These are phyloP conservation scores for Dione vanillae DNA, from an alignment of 2,888 invertebrate species.

Conservation along the genomic window DNA sequence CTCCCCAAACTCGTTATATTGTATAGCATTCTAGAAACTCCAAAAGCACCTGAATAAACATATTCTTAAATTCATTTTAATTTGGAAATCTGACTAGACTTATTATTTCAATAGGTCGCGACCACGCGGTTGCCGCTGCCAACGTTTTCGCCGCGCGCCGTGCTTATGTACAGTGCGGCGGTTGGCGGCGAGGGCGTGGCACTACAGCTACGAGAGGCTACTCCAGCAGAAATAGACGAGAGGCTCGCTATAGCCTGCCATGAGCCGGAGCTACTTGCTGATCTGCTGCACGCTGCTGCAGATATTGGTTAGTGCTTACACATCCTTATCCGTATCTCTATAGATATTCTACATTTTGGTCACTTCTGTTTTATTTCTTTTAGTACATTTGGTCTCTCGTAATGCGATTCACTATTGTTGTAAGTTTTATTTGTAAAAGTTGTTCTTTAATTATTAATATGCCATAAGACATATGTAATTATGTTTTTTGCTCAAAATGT, in stretches of 20 bases:
- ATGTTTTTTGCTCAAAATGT: too few relatives aligned
- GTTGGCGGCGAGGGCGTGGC: conserved; percentile 86
- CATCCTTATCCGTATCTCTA: neutral
- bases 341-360: neutral
- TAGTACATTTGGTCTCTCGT: too few relatives aligned
- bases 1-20: too few relatives aligned
- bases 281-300: conserved; percentile 87
- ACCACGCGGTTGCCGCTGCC: conserved; percentile 61
- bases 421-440: too few relatives aligned
- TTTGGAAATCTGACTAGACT: too few relatives aligned
- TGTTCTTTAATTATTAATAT: too few relatives aligned
- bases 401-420: too few relatives aligned
- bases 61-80: too few relatives aligned
- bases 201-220: conserved; percentile 86
- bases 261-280: conserved; percentile 89
- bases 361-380: too few relatives aligned
- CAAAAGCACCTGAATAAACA: too few relatives aligned
- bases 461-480: too few relatives aligned
- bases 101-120: conserved; percentile 48
- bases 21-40: too few relatives aligned
- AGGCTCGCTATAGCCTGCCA: conserved; percentile 89
- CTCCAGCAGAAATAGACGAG: conserved; percentile 82
- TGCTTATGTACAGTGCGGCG: conserved; percentile 88
- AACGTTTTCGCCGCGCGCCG: conserved; percentile 85
- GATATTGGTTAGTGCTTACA: conserved; percentile 69